Conservation (phyloP, 2,888 invertebrate genomes). For the Phoronis australis region DNA sequence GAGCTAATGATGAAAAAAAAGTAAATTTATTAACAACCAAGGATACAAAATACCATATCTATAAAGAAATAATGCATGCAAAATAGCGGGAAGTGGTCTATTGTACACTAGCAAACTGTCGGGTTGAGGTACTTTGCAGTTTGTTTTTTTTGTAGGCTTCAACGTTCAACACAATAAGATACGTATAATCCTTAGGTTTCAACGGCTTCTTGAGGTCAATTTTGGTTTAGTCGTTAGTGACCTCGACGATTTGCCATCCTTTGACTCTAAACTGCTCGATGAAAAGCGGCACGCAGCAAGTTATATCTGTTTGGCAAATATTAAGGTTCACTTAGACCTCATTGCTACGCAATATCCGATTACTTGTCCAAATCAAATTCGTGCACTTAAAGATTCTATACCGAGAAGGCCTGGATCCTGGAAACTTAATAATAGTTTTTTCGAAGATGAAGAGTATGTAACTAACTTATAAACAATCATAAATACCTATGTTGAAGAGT, state of each 20-base stretch:
- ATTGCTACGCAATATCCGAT: constrained; percentile 33
- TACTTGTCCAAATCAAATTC: constrained; percentile 44
- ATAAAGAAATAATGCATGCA: too few relatives aligned
- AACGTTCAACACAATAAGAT: constrained; percentile 41
- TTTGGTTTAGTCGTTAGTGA: constrained; percentile 23
- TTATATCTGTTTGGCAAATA: constrained; percentile 26
- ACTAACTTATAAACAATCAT: too few relatives aligned
- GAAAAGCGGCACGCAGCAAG: constrained; percentile 30
- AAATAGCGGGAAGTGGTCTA: too few relatives aligned
- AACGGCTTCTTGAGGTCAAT: constrained; percentile 35
- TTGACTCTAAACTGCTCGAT: constrained; percentile 30
- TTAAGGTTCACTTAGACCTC: constrained; percentile 17
- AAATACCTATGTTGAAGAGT: too few relatives aligned
- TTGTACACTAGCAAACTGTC: constrained; percentile 34
- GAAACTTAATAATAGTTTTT: too few relatives aligned
- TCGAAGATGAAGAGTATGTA: too few relatives aligned
- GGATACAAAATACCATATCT: too few relatives aligned
- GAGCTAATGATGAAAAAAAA: too few relatives aligned
- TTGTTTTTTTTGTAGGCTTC: constrained; percentile 27
- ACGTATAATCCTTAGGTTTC: constrained; percentile 38
- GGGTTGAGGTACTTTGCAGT: constrained; percentile 31
- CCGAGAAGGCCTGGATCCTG: too few relatives aligned
- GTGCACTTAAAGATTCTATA: too few relatives aligned
- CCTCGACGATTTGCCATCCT: constrained; percentile 23
- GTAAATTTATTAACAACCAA: too few relatives aligned